Conservation (phyloP, 2,888 invertebrate species). For the Deilephila elpenor region DNA sequence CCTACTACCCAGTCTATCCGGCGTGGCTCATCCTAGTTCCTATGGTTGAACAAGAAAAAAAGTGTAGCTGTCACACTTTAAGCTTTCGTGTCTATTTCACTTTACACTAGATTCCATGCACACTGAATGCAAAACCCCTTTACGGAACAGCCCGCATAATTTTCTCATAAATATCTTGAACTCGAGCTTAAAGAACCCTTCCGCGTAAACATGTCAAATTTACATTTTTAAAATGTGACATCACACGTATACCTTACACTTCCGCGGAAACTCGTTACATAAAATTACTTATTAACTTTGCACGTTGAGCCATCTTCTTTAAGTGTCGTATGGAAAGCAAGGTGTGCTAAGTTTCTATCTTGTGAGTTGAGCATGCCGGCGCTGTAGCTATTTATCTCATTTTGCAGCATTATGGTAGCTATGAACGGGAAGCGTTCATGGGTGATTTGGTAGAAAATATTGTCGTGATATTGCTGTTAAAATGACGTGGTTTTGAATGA, state of each 20-base stretch:
- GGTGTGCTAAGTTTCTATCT: neutral
- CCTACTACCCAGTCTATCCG: too few relatives aligned
- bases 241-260: neutral
- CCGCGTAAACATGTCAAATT: neutral
- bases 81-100: too few relatives aligned
- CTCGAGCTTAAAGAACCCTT: neutral
- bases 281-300: slow-evolving; percentile 13
- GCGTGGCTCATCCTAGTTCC: too few relatives aligned
- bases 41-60: too few relatives aligned
- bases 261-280: neutral
- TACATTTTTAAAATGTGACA: neutral
- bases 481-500: too few relatives aligned
- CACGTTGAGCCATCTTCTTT: neutral
- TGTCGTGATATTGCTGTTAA: too few relatives aligned
- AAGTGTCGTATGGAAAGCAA: neutral
- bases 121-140: too few relatives aligned
- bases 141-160: neutral
- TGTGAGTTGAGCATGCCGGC: neutral
- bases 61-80: too few relatives aligned
- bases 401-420: neutral
- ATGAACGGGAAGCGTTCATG: neutral
- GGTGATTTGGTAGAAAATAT: too few relatives aligned
- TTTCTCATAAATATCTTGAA: neutral
- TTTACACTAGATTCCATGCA: too few relatives aligned
- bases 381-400: neutral